Evolutionary conservation across 2,797 vertebrate species (phyloP), one percentile per base, ranked within the genome.

Genomic region (Spinus pinus): DNA sequence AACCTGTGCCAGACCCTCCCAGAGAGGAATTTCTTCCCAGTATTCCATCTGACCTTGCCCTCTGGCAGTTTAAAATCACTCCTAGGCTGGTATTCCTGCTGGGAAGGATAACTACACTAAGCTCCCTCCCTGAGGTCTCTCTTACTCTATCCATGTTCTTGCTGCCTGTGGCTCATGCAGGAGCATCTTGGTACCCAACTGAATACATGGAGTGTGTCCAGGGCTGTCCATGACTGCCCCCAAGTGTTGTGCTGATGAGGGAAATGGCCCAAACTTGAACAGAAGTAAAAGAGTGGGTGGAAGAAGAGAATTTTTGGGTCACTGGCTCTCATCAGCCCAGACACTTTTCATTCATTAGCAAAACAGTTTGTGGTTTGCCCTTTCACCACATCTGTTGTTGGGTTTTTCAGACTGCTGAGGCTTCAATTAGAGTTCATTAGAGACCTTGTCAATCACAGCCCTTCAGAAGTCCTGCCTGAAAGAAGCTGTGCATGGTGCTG

Each of bases 381-480:
- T 92, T 95, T 90, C 87, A 71, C 96, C 93, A 72, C 95, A 67
- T 93, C 95, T 91, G 91, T 92, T 90, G 92, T 71, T 88, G 92
- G 82, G 20, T 96, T 95, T 96, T 96, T 91, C 84, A 46, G 77
- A 31, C 96, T 81, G 74, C 61, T 1, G 56, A 53, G 79, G 73
- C 90, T 86, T 88, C 97, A 98, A 97, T 98, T 98, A 98, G 93
- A 70, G 81, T 80, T 97, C 97, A 97, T 98, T 97, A 98, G 94
- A 57, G 95, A 85, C 88, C 94, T 86, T 91, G 97, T 98, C 98
- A 97, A 74, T 98, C 98, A 97, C 7, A 51, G 31, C 28, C 33
- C 54, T 70, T 74, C 19, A 23, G 56, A 92, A 91, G 87, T 57
- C 78, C 85, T 56, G 90, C 64, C 94, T 77, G 27, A 41, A 84